Conservation (phyloP, 2,888 invertebrate genomes). For the Laspeyria flexula region DNA sequence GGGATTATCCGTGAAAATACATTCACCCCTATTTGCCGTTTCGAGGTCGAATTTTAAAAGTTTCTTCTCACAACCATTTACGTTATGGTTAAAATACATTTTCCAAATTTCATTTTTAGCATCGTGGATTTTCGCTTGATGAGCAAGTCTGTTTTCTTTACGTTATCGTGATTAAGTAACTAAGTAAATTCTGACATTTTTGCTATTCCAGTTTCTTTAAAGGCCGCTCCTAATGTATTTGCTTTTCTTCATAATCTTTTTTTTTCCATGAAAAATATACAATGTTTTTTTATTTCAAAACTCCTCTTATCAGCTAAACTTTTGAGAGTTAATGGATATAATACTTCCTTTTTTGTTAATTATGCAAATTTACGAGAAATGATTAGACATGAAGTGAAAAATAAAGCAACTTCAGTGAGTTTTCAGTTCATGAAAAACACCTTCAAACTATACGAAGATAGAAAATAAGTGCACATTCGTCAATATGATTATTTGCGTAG, state of each 20-base stretch:
- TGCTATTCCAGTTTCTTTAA: constrained; percentile 16
- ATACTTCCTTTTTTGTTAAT: neutral
- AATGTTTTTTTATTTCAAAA: neutral
- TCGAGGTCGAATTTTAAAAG: constrained; percentile 45
- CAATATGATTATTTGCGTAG: too few species aligned
- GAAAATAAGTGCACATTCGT: too few species aligned
- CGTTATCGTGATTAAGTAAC: constrained; percentile 38
- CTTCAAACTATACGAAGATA: too few species aligned
- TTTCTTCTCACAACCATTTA: constrained; percentile 37
- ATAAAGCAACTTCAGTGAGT: too few species aligned
- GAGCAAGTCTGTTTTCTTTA: constrained; percentile 36
- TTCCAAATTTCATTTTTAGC: constrained; percentile 38
- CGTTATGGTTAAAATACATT: constrained; percentile 45
- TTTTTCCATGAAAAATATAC: constrained; percentile 3
- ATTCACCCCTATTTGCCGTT: constrained; percentile 39
- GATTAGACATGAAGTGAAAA: too few species aligned
- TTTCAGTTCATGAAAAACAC: too few species aligned
- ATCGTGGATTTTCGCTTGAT: constrained; percentile 29
- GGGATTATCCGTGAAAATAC: constrained; percentile 42
- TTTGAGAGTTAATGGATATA: neutral
- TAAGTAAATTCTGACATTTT: constrained; percentile 27
- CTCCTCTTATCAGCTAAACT: neutral
- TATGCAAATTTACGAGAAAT: neutral
- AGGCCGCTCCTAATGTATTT: constrained; percentile 17
- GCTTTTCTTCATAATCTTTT: constrained; percentile 14